These are phyloP conservation scores for Forbesichthys papilliferus DNA, from an alignment of 2,113 vertebrate genomes.

Conservation along the genomic window DNA sequence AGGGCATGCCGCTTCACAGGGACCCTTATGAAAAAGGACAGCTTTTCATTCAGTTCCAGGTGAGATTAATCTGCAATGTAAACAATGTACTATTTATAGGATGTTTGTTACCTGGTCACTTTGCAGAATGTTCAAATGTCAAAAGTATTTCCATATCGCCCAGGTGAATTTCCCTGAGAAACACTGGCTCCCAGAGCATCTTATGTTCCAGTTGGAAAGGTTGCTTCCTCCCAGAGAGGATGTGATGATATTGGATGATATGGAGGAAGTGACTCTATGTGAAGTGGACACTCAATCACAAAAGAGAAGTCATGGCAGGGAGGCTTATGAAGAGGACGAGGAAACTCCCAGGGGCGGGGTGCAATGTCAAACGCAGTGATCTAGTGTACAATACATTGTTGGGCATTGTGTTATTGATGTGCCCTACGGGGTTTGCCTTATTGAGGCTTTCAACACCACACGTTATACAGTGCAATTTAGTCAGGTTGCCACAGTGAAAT, in stretches of 20 bases:
- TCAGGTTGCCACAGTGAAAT: neutral
- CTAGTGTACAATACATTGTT: neutral
- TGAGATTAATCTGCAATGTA: conserved; percentile 60
- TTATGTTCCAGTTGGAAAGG: conserved; percentile 84
- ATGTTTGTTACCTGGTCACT: neutral
- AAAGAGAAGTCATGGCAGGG: conserved; percentile 72
- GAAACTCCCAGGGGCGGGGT: conserved; percentile 80
- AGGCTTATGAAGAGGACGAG: conserved; percentile 88
- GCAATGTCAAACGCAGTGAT: conserved; percentile 89
- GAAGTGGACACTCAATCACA: conserved; percentile 80
- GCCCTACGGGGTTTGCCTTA: conserved; percentile 1
- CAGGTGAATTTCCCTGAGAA: conserved; percentile 92
- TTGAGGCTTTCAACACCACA: neutral
- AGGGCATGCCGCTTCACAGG: conserved; percentile 92
- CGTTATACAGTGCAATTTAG: neutral
- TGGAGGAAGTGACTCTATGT: conserved; percentile 90
- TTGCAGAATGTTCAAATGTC: neutral
- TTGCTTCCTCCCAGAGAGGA: conserved; percentile 87
- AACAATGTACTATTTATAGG: neutral
- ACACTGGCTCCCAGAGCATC: conserved; percentile 86
- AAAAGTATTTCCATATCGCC: neutral
- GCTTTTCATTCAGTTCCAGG: conserved; percentile 87
- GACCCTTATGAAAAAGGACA: conserved; percentile 86
- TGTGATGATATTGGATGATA: conserved; percentile 86
- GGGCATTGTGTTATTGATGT: neutral